A percentile compares a stretch with the other conserved stretches of the same genome.
Evolutionary conservation across 2,113 vertebrate genomes (phyloP).

Genomic region (Pygoscelis antarcticus): DNA sequence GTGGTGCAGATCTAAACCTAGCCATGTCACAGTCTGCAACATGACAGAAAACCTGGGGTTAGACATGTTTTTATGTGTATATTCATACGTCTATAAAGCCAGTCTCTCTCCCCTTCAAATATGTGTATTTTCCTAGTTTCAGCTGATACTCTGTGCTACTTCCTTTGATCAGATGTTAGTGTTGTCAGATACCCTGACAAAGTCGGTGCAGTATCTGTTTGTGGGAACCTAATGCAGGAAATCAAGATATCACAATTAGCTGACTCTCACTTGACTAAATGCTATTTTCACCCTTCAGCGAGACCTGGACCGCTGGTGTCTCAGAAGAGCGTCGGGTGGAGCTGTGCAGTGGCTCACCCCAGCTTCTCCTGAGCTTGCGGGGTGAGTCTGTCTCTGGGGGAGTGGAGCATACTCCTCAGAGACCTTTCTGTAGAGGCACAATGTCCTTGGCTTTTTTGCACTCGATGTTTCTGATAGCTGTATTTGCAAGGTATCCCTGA

Average conservation of each 20-base stretch:
- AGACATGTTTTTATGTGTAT: background rate
- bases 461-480: background rate
- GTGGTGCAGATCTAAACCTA: background rate
- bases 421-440: accelerated
- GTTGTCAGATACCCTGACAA: background rate
- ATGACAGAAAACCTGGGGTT: background rate
- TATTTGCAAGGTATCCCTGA: background rate
- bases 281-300: background rate
- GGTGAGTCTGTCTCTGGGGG: background rate
- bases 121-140: background rate
- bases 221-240: background rate
- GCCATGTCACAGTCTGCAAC: background rate
- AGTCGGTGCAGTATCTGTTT: background rate
- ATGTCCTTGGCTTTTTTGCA: accelerated
- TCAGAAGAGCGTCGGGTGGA: background rate
- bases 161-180: conserved; percentile 17
- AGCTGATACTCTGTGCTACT: background rate
- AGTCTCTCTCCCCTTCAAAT: background rate
- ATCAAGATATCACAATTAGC: background rate
- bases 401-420: accelerated
- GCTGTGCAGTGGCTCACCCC: background rate
- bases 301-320: background rate
- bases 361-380: background rate
- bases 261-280: background rate
- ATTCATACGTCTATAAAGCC: background rate